Conservation (phyloP, 2,113 vertebrate genomes). For the Leuciscus idus region DNA sequence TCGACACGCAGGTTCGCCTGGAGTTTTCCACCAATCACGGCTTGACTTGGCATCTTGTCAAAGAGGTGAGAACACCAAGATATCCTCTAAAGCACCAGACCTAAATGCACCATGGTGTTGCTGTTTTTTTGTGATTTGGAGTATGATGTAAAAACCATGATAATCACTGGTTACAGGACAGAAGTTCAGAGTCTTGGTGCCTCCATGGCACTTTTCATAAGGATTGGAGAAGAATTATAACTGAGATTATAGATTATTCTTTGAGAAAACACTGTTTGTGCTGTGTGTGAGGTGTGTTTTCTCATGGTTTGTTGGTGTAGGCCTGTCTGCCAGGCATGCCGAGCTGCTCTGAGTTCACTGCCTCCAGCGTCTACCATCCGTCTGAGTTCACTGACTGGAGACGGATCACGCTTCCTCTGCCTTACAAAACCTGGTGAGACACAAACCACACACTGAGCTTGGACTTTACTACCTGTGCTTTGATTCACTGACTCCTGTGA, state of each 20-base stretch:
- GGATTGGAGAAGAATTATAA: not conserved
- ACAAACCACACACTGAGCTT: not conserved
- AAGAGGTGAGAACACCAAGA: slow-evolving; percentile 81
- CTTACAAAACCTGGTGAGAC: slow-evolving; percentile 94
- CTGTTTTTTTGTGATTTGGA: not conserved
- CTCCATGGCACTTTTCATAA: not conserved
- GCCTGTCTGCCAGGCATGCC: slow-evolving; percentile 98
- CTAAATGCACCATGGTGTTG: not conserved
- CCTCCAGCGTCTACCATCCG: slow-evolving; percentile 94
- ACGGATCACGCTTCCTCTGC: slow-evolving; percentile 89
- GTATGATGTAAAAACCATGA: not conserved
- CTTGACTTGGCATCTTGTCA: slow-evolving; percentile 97
- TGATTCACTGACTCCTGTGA: not conserved
- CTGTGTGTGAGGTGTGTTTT: not conserved
- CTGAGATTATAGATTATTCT: not conserved
- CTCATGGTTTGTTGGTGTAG: slow-evolving; percentile 65
- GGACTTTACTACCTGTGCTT: not conserved
- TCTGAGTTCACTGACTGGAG: slow-evolving; percentile 94
- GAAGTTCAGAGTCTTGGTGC: too few relatives aligned
- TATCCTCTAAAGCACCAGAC: not conserved
- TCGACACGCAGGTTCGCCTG: slow-evolving; percentile 96
- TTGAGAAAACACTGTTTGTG: not conserved
- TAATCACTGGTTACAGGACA: not conserved
- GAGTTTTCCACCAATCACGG: slow-evolving; percentile 98
- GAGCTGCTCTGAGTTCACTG: slow-evolving; percentile 95